Base-by-base conservation (phyloP, 2,113 vertebrate genomes). In the Mesocricetus auratus region DNA sequence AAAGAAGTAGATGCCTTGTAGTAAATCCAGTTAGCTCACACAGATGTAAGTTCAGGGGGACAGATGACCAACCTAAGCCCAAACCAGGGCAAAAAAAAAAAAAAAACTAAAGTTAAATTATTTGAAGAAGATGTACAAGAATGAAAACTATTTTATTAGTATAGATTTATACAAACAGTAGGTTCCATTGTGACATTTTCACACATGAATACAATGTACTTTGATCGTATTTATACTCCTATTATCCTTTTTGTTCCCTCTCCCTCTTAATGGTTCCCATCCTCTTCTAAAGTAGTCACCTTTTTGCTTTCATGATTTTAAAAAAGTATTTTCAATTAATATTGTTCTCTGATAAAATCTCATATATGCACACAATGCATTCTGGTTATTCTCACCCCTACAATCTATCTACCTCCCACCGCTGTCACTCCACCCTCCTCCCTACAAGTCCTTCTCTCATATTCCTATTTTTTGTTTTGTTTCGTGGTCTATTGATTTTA, bases 121-220 rank as follows among this genome's bases (percentile, higher is more conserved):
- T 89, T 89, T 89, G 77, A 88, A 94, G 62, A 87, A 93, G 45
- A 24, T 77, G 33, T 15, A 94, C 7, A 62, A 88, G 39, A 56
- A 91, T 77, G 56, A 88, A 71, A 88, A 42, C 19, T 62, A 33
- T 62, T 75, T 74, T 62, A 47, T 75, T 62, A 45, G 16, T 16
- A 73, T 45, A 17, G 42, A 60, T 58, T 60, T 89, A 29, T 31
- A 33, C 39, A 89, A 89, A 31, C 58, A 12, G 62, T 60, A 15
- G 29, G 10, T 89, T 74, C 60, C 24, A 42, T 29, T 89, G 53
- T 74, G 87, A 33, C n/a, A 60, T 45, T 89, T 89, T 74, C 29
- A 58, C 45, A 89, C 16, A 74, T 36, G 53, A 39, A 74, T 15
- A 45, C 74, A 39, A 73, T 56, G 17, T 33, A 42, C 69, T 75